Evolutionary conservation across 1,140 invertebrate genomes (phyloP), one percentile per base, ranked within the genome.

Genomic region (Pantala flavescens): DNA sequence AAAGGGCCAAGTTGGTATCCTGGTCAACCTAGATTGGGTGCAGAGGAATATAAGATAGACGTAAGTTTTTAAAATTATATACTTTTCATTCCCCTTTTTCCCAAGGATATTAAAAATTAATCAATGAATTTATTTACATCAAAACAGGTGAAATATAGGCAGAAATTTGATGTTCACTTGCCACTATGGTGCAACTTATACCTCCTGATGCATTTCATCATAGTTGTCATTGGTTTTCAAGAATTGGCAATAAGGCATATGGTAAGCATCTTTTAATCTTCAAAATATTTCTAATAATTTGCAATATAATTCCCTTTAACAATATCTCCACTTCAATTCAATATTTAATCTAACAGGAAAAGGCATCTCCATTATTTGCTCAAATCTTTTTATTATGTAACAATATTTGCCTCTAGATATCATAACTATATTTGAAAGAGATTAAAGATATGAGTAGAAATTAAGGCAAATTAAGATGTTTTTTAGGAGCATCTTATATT

Each of bases 1-100:
- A 94, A 92, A 82, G 94, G 95, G 9, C 95, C 95, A 0, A 94
- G 93, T 77, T 97, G 95, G 94, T 83, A 87, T 72, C 93, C 93
- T 3, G 93, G 93, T 3, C 87, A 86, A 73, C 90, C 93, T 0
- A 85, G 94, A 79, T 86, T 93, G 0, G 94, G 94, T n/a, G 82
- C 89, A 23, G 88, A 90, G 24, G 85, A 89, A 78, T 87, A 90
- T 78, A 92, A 95, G 84, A 84, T 92, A 63, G 88, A 93, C 78
- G 93, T 94, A 86, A 87, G 86, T 85, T 77, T 36, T 36, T 36
- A 49, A 24, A 24, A n/a, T n/a, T n/a, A n/a, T n/a, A n/a, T n/a
- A n/a, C 21, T 75, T 24, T 24, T 42, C 14, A 71, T 74, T 63
- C 19, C 24, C 75, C 24, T 23, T n/a, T 77, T 36, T 43, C 19